phyloP scores from a whole-genome alignment of 1,140 invertebrate genomes.

The Calycopis cecrops region DNA sequence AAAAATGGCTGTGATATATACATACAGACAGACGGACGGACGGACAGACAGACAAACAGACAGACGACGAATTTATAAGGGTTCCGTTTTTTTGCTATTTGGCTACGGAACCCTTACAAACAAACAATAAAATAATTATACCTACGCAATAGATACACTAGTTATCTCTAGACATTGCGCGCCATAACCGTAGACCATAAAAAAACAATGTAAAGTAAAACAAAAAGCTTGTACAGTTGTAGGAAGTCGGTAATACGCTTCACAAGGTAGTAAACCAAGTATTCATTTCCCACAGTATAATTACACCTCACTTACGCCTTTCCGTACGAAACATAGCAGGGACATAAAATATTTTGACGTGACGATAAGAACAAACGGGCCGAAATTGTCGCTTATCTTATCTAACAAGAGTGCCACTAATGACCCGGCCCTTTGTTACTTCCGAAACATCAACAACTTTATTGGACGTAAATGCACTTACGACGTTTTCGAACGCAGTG shows the following conservation, averaged over 20 bases:
- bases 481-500: slow-evolving; percentile 17
- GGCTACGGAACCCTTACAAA: no score
- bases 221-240: slow-evolving; percentile 3
- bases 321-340: slow-evolving; percentile 37
- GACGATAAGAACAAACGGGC: slow-evolving; percentile 53
- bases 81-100: no score
- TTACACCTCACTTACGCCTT: slow-evolving; percentile 34
- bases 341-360: slow-evolving; percentile 61
- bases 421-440: slow-evolving; percentile 42
- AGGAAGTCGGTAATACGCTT: not conserved
- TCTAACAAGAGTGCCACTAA: slow-evolving; percentile 42
- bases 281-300: slow-evolving; percentile 35
- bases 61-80: no score
- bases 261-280: slow-evolving; percentile 5
- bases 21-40: no score
- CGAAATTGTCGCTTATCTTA: slow-evolving; percentile 57
- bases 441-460: slow-evolving; percentile 43
- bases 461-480: slow-evolving; percentile 28
- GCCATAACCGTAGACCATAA: not conserved
- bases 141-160: no score
- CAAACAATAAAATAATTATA: no score
- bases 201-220: slow-evolving; percentile 4
- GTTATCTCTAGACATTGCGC: no score
- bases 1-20: no score
- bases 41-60: no score